phyloP scores from a whole-genome alignment of 2,888 invertebrate species.

The Tetragonula carbonaria region DNA sequence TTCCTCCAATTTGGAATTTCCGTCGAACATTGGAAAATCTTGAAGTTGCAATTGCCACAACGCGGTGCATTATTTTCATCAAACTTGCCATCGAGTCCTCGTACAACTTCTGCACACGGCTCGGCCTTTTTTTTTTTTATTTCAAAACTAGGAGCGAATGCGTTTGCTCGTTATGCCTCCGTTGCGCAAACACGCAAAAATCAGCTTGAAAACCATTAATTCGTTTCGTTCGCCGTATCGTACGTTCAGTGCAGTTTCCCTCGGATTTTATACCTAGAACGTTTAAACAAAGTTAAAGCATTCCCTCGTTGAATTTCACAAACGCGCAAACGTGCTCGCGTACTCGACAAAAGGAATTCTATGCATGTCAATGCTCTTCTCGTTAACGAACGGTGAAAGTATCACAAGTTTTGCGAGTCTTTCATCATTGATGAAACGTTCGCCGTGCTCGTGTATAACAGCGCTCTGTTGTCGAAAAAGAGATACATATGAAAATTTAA shows the following conservation, averaged over 20 bases:
- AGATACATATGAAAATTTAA: neutral
- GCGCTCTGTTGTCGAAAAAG: neutral
- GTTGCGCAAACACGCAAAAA: conserved; percentile 48
- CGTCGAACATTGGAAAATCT: neutral
- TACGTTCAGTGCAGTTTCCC: conserved; percentile 36
- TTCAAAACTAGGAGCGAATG: neutral
- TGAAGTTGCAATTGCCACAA: neutral
- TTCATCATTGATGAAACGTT: conserved; percentile 45
- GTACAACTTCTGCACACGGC: no score
- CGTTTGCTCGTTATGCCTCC: conserved; percentile 5
- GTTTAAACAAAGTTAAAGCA: conserved; percentile 50
- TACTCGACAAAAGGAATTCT: conserved; percentile 51
- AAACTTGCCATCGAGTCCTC: neutral
- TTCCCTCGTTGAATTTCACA: conserved; percentile 40
- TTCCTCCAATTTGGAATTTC: neutral
- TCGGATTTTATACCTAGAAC: conserved; percentile 1
- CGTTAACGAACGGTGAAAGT: conserved; percentile 61
- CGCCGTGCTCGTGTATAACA: conserved; percentile 19
- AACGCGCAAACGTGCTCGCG: conserved; percentile 32
- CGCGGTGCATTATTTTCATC: neutral
- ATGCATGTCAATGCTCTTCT: conserved; percentile 48
- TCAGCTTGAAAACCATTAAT: conserved; percentile 33
- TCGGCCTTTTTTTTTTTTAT: conserved; percentile 6
- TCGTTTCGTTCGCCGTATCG: conserved; percentile 26
- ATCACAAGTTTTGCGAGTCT: conserved; percentile 60